phyloP scores from a whole-genome alignment of 2,113 vertebrate species.

The Oplegnathus fasciatus region DNA sequence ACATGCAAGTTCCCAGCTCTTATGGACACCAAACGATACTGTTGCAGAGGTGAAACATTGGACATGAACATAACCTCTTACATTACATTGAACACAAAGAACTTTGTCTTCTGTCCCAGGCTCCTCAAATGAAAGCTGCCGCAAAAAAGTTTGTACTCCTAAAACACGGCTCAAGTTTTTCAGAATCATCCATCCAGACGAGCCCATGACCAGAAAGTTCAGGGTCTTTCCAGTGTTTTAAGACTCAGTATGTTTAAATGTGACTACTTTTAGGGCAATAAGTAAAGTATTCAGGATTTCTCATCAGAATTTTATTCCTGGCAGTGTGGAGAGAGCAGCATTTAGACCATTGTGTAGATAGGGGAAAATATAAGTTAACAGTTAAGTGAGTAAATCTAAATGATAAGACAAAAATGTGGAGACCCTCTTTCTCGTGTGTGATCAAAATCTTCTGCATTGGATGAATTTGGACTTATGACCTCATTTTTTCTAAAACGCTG shows the following conservation, averaged over 20 bases:
- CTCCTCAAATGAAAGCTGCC: background rate
- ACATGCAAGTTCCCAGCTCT: background rate
- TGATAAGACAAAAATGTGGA: background rate
- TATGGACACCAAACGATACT: background rate
- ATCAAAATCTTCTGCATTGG: background rate
- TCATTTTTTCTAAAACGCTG: background rate
- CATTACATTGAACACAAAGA: background rate
- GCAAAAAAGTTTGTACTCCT: background rate
- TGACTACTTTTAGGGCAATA: background rate
- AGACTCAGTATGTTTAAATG: background rate
- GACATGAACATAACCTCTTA: background rate
- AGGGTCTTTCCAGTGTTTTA: background rate
- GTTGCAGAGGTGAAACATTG: background rate
- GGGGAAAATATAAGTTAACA: background rate
- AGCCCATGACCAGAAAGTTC: background rate
- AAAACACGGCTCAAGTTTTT: background rate
- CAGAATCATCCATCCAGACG: background rate
- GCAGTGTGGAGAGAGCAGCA: background rate
- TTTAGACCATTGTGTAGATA: background rate
- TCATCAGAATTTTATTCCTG: background rate
- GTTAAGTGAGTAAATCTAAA: background rate
- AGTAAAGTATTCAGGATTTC: background rate
- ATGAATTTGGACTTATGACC: slow-evolving; percentile 17
- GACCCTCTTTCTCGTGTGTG: background rate
- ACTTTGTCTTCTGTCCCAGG: background rate